Base-by-base conservation (phyloP, 2,113 vertebrate genomes). In the Leuciscus idus region DNA sequence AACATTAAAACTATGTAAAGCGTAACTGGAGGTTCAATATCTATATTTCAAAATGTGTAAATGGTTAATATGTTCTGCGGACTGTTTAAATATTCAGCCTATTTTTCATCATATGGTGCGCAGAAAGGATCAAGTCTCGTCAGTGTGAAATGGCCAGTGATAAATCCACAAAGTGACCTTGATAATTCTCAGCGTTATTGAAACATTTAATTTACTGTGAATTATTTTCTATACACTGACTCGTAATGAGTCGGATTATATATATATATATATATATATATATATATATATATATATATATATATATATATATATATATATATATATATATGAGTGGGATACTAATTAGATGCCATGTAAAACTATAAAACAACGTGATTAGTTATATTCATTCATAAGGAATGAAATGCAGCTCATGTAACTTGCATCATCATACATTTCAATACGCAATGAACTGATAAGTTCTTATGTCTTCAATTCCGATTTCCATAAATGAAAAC, bases 121-220 rank as follows among this genome's bases (percentile, higher is more conserved):
- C 81, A 72, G 21, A 72, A 57, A 73, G 48, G n/a, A 79, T 59
- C 48, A 52, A 61, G 33, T 80, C 43, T 30, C 26, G 26, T 48
- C n/a, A 81, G 50, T 52, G 46, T 82, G 80, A 46, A 70, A 28
- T 36, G 33, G 50, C 6, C 48, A 73, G 28, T 73, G 21, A 59
- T 59, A 73, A 57, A 79, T 80, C 76, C 80, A 48, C 85, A 75
- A 55, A 83, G 76, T 87, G 86, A 87, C 86, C 83, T 84, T 87
- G 55, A 84, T 84, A 61, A 36, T 33, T 30, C 79, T 66, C 59
- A 52, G 79, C 70, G 82, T 86, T 50, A 57, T 36, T 50, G 28
- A 70, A 81, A 48, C 4, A 82, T 50, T 21, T 43, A 19, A 28
- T 36, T 28, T 46, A 75, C 23, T 13, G n/a, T 15, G 12, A 48